phyloP scores from a whole-genome alignment of 2,888 invertebrate genomes.

The Tachina fera region DNA sequence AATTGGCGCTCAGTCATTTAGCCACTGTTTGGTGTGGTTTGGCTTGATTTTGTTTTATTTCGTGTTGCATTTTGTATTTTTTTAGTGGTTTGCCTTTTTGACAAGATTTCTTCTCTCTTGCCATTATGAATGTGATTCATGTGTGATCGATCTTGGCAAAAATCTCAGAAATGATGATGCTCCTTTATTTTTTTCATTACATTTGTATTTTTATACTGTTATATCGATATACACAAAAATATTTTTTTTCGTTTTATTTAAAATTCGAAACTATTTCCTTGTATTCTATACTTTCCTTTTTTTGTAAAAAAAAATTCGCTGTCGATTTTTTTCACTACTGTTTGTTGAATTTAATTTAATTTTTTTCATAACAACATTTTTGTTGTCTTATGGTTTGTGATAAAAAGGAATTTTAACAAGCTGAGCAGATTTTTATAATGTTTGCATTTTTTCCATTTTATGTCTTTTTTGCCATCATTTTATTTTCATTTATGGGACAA shows the following conservation, averaged over 20 bases:
- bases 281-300: slow-evolving; percentile 35
- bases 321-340: slow-evolving; percentile 41
- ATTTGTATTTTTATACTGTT: no score
- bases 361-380: slow-evolving; percentile 64
- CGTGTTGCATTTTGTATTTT: slow-evolving; percentile 9
- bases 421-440: slow-evolving; percentile 77
- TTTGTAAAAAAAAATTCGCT: slow-evolving; percentile 31
- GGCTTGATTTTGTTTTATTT: slow-evolving; percentile 43
- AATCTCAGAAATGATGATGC: slow-evolving; percentile 68
- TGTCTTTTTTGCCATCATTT: slow-evolving; percentile 55
- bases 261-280: slow-evolving; percentile 38
- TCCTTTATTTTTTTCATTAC: background rate
- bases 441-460: slow-evolving; percentile 73
- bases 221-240: no score
- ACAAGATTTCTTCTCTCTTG: slow-evolving; percentile 27
- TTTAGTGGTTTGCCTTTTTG: slow-evolving; percentile 14
- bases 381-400: slow-evolving; percentile 69
- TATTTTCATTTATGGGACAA: slow-evolving; percentile 48
- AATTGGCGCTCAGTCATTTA: slow-evolving; percentile 75
- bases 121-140: slow-evolving; percentile 69
- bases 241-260: slow-evolving; percentile 1
- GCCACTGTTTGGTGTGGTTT: slow-evolving; percentile 72
- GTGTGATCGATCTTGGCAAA: slow-evolving; percentile 68
- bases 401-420: slow-evolving; percentile 79
- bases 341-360: slow-evolving; percentile 46